phyloP scores from a whole-genome alignment of 2,113 vertebrate species.

The Anguilla japonica region DNA sequence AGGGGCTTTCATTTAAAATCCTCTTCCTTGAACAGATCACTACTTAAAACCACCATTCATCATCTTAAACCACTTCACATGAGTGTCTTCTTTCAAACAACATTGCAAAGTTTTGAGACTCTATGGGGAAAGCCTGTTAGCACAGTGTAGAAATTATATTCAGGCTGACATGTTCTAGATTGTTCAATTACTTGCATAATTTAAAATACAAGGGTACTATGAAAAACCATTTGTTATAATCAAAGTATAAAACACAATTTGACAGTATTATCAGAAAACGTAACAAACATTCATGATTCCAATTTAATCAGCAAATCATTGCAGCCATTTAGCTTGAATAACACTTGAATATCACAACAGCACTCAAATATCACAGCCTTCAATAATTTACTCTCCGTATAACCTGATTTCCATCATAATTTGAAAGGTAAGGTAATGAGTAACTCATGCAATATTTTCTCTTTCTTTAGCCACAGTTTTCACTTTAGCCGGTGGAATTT shows the following conservation, averaged over 20 bases:
- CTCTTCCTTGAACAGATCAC: not conserved
- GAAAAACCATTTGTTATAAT: not conserved
- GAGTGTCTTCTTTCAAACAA: not conserved
- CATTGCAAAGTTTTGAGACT: not conserved
- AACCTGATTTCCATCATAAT: too few species aligned
- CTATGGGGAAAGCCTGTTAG: not conserved
- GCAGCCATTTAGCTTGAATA: not conserved
- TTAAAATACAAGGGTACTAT: not conserved
- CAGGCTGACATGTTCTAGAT: not conserved
- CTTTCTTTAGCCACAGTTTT: too few species aligned
- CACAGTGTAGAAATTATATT: not conserved
- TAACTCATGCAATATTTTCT: too few species aligned
- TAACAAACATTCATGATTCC: not conserved
- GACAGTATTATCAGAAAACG: not conserved
- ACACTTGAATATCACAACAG: too few species aligned
- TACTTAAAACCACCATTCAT: too few species aligned
- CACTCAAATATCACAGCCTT: too few species aligned
- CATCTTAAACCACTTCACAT: not conserved
- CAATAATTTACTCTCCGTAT: too few species aligned
- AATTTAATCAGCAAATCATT: not conserved
- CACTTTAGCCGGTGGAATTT: too few species aligned
- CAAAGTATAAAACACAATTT: not conserved
- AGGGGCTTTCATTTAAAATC: not conserved
- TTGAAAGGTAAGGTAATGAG: too few species aligned
- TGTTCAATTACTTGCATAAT: not conserved